Evolutionary conservation across 2,888 invertebrate genomes (phyloP), one percentile per base, ranked within the genome.

Genomic region (Oxyteleia sp.): DNA sequence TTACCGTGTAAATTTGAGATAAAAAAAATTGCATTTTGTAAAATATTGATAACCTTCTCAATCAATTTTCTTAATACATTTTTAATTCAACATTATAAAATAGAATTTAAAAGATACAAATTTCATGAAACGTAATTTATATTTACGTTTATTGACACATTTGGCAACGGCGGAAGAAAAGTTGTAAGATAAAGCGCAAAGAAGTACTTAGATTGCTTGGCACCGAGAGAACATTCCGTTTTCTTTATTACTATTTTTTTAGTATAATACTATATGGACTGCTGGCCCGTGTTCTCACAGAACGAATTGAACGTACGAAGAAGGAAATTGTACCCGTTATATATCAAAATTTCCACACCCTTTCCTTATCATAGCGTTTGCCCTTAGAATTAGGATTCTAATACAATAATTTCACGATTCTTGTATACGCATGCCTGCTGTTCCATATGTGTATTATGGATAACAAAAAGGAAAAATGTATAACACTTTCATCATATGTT

Each of bases 351-450:
- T 63, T 64, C 47, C 53, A 55, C 57, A 51, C 59, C 61, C 47
- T 41, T 63, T 78, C 85, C 72, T 84, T 84, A 84, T 76, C 66
- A 86, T 84, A 78, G 78, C 84, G 85, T 88, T 86, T 88, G 84
- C 79, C 84, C 84, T 84, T 88, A 86, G 84, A 84, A 85, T 86
- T 88, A 89, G 84, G 82, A 84, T 84, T 72, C 85, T 83, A 86
- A 87, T 87, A 69, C 85, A 87, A 72, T 86, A 59, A 85, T 86
- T 85, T 87, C 84, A 87, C 23, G 84, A 85, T 85, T 86, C 86
- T 88, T 87, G 84, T 88, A 87, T 88, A 86, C 88, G 90, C 89
- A 90, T 90, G 90, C 88, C 89, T 88, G 88, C 85, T 90, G 87
- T 88, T 90, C 88, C 85, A 85, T 85, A 87, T 63, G 74, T 80